Conservation (phyloP, 2,888 invertebrate species). For the Iselma pallidipennis region DNA sequence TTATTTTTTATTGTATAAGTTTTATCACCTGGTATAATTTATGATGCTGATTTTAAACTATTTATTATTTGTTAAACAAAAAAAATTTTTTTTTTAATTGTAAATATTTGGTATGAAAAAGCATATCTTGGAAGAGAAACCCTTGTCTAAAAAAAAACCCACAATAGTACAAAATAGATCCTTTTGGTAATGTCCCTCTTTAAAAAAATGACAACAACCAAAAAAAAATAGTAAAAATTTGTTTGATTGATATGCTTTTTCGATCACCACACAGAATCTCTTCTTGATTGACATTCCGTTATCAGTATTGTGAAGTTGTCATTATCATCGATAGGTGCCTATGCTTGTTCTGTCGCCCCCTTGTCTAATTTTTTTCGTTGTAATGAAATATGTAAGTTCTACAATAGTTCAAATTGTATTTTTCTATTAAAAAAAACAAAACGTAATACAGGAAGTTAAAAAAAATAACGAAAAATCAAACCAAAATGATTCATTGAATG, state of each 20-base stretch:
- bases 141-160: background rate
- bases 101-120: constrained; percentile 14
- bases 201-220: background rate
- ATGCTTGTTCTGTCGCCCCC: constrained; percentile 3
- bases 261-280: constrained; percentile 17
- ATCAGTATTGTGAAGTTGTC: constrained; percentile 52
- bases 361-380: constrained; percentile 22
- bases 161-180: constrained; percentile 8
- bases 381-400: constrained; percentile 13
- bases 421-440: background rate
- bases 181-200: constrained; percentile 7
- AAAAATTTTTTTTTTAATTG: background rate
- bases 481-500: constrained; percentile 28
- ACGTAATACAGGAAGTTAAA: background rate
- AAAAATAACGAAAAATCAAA: background rate
- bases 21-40: too few relatives aligned
- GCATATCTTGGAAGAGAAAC: too few relatives aligned
- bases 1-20: background rate
- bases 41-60: background rate
- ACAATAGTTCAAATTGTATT: constrained; percentile 9
- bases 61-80: background rate
- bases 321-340: constrained; percentile 23
- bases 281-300: constrained; percentile 46
- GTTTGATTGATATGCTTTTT: constrained; percentile 22
- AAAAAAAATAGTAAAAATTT: too few relatives aligned